Percentiles rank a stretch among this genome's conserved stretches.
Conservation (phyloP, 2,113 vertebrate genomes). For the Syngnathoides biaculeatus region DNA sequence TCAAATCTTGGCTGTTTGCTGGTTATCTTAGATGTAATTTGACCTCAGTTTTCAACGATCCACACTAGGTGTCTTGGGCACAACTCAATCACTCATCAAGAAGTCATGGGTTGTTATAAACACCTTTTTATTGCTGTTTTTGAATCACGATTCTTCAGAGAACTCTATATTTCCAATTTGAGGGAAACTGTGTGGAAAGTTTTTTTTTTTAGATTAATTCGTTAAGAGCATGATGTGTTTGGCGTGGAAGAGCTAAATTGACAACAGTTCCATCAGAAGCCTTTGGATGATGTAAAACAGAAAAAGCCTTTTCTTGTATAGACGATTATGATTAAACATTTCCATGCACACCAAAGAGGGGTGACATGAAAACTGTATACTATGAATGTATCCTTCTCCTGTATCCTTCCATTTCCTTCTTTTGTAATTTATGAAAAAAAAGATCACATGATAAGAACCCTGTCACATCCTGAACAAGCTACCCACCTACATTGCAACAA, state of each 20-base stretch:
- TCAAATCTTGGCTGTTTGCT: background rate
- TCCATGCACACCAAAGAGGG: constrained; percentile 2
- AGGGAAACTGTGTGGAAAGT: no score
- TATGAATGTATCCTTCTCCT: no score
- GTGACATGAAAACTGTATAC: background rate
- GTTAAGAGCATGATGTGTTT: no score
- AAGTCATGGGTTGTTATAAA: no score
- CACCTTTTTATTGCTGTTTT: no score
- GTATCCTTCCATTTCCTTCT: background rate
- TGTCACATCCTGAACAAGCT: constrained; percentile 5
- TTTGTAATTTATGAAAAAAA: background rate
- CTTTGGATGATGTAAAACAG: no score
- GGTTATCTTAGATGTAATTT: background rate
- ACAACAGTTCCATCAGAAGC: no score
- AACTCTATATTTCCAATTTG: no score
- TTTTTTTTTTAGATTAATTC: no score
- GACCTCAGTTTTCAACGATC: background rate
- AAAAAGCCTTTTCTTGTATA: no score
- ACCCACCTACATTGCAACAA: constrained; percentile 19
- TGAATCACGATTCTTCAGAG: no score
- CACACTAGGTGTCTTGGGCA: background rate
- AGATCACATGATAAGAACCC: background rate
- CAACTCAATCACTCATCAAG: background rate
- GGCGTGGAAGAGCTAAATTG: no score
- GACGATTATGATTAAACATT: background rate